Evolutionary conservation across 2,888 invertebrate species (phyloP), one percentile per base, ranked within the genome.

Genomic region (Onchidella celtica): DNA sequence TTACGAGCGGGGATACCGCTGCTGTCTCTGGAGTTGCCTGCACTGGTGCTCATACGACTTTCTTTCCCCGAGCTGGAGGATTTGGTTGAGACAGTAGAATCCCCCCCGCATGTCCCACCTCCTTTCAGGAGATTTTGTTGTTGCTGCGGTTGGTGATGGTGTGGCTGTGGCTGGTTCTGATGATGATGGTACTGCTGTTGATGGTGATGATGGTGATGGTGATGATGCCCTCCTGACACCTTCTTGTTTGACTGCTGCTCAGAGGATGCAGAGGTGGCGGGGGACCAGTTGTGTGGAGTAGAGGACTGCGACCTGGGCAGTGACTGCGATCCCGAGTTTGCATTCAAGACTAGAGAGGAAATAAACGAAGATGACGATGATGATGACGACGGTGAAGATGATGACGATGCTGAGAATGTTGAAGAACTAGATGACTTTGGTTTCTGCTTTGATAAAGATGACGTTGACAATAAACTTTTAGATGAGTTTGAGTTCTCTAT

Each of bases 171-270:
- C 21, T 79, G 79, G 21, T 63, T 55, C 17, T 27, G 47, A 11
- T 70, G 72, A 27, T 79, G 65, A 32, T 61, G 63, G 9, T 40
- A 68, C 17, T 57, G 55, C 9, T 32, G 57, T 14, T 68, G 69
- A n/a, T 1, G 63, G n/a, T 34, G 29, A 29, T 75, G 75, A n/a
- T 57, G 79, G 17, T 72, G 72, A 66, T 32, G 59, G 72, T 70
- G 55, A 24, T 79, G 79, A 24, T 79, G 73, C 6, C 65, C 66
- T 0, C 59, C n/a, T 4, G 68, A 47, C 21, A 11, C 34, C 38
- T 65, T 69, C 47, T 69, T 72, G 65, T 11, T 36, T 36, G 79
- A 55, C 32, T 36, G 24, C 36, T 47, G 55, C 32, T 66, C 55
- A 4, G 55, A 1, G n/a, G 66, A 21, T 3, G 55, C 55, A 4